Evolutionary conservation across 2,797 vertebrate species (phyloP).

Genomic region (Sandelia bainsii): DNA sequence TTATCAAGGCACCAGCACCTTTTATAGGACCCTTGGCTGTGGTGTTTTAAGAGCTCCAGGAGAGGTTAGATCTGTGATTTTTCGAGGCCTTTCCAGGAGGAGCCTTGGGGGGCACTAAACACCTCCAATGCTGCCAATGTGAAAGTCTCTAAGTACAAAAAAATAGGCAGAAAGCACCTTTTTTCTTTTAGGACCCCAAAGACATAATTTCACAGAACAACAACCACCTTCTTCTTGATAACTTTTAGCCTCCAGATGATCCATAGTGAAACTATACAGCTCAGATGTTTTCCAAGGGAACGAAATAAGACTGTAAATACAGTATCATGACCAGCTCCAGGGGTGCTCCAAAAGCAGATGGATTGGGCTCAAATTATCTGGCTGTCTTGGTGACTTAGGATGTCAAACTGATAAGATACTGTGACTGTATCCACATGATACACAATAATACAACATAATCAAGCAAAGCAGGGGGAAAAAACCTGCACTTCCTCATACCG

Average conservation of each 20-base stretch:
- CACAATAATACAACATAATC: constrained; percentile 68
- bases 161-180: constrained; percentile 29
- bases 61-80: constrained; percentile 76
- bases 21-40: constrained; percentile 77
- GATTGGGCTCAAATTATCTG: constrained; percentile 69
- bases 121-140: constrained; percentile 69
- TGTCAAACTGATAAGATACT: constrained; percentile 80
- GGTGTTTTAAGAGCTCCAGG: constrained; percentile 73
- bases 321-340: constrained; percentile 63
- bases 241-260: constrained; percentile 66
- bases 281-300: constrained; percentile 66
- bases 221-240: constrained; percentile 62
- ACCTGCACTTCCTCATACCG: constrained; percentile 71
- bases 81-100: constrained; percentile 72
- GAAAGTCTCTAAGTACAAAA: constrained; percentile 42
- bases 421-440: constrained; percentile 65
- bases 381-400: constrained; percentile 74
- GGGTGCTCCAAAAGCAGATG: constrained; percentile 69
- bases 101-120: constrained; percentile 75
- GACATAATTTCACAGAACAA: constrained; percentile 56
- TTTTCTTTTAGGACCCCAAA: constrained; percentile 35
- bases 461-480: constrained; percentile 39
- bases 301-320: constrained; percentile 62
- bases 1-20: constrained; percentile 82
- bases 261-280: constrained; percentile 65